Evolutionary conservation across 1,140 invertebrate genomes (phyloP).

Genomic region (Saccostrea echinata): DNA sequence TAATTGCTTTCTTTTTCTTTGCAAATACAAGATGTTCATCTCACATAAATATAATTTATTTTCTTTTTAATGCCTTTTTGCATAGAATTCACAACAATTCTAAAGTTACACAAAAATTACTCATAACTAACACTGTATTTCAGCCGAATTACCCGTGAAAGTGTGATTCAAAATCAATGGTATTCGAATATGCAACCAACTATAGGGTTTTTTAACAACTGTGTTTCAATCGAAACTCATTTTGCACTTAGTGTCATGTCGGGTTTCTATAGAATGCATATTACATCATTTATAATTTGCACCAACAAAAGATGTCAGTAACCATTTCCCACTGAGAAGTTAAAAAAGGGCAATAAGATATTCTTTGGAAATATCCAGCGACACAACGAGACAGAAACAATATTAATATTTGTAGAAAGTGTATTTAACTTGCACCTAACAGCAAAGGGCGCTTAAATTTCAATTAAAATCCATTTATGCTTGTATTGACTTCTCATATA

Average conservation of each 20-base stretch:
- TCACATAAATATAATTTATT: too few relatives aligned
- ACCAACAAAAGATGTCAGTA: constrained; percentile 35
- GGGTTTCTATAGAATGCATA: neutral
- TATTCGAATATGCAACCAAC: constrained; percentile 1
- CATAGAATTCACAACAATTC: neutral
- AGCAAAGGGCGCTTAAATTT: constrained; percentile 31
- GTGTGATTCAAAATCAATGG: constrained; percentile 19
- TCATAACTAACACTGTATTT: neutral
- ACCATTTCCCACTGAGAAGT: constrained; percentile 31
- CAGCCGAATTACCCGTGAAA: neutral
- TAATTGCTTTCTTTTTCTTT: neutral
- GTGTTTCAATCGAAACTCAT: constrained; percentile 31
- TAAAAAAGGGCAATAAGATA: constrained; percentile 29
- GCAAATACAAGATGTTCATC: too few relatives aligned
- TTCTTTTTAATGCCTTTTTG: too few relatives aligned
- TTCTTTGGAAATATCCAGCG: constrained; percentile 12
- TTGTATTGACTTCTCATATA: constrained; percentile 33
- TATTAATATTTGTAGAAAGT: constrained; percentile 29
- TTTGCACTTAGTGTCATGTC: constrained; percentile 34
- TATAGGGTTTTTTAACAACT: neutral
- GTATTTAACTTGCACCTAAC: constrained; percentile 37
- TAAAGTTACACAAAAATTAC: neutral
- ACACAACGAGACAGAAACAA: constrained; percentile 6
- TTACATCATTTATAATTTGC: constrained; percentile 31
- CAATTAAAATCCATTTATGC: constrained; percentile 25